phyloP scores from a whole-genome alignment of 1,140 invertebrate species.

The Saccostrea cuccullata region DNA sequence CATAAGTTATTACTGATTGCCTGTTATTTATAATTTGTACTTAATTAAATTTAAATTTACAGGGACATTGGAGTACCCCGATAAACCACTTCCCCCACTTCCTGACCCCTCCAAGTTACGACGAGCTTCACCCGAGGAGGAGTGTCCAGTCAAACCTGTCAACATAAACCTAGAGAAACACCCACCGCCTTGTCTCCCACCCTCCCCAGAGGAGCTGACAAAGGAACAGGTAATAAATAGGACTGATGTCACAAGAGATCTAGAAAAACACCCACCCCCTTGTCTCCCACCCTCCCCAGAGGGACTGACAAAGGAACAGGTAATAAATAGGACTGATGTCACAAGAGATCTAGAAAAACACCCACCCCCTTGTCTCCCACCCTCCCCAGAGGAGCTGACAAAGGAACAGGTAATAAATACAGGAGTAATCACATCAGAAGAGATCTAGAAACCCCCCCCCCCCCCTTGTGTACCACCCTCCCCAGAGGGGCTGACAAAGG shows the following conservation, averaged over 20 bases:
- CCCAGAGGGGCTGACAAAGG: no score
- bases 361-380: conserved; percentile 67
- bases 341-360: conserved; percentile 61
- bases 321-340: no score
- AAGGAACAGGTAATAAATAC: conserved; percentile 54
- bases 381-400: conserved; percentile 60
- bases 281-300: neutral
- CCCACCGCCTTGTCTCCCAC: conserved; percentile 67
- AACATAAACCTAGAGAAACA: conserved; percentile 56
- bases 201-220: conserved; percentile 60
- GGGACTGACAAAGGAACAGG: no score
- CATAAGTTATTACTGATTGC: no score
- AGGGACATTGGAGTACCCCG: conserved; percentile 10
- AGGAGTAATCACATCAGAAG: neutral
- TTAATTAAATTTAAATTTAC: neutral
- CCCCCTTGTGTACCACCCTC: no score
- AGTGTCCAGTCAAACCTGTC: conserved; percentile 38
- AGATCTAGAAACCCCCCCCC: no score
- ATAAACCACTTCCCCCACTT: conserved; percentile 1
- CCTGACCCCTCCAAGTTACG: neutral
- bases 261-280: no score
- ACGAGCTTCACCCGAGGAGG: neutral
- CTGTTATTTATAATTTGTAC: no score
- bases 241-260: neutral
- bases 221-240: conserved; percentile 54